Base-by-base conservation (phyloP, 2,888 invertebrate species). In the Lapara coniferarum region DNA sequence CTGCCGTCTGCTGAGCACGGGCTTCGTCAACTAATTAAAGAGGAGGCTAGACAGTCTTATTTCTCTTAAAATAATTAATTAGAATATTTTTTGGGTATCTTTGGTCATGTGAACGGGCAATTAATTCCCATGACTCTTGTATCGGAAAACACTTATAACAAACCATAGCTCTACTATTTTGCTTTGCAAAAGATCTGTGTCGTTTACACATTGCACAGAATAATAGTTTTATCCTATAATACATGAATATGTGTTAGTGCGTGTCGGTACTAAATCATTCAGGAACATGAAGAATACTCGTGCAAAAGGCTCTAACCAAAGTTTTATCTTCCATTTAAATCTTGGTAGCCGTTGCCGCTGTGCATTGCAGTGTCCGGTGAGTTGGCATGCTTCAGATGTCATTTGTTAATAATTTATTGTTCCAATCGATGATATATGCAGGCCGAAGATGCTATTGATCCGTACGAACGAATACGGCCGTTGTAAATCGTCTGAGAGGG, bases 371-470 rank as follows among this genome's bases (percentile, higher is more conserved):
- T 37, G n/a, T 30, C 58, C 13, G n/a, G 14, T n/a, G 30, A 44
- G 55, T 56, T 67, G 46, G 56, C 16, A 44, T 67, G 16, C 46
- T 19, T 63, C 46, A 49, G 49, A 63, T 63, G 63, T 63, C 63
- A 63, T 85, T 86, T 86, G 78, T 75, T 78, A 82, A 83, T 86
- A 86, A 85, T 85, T 85, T 87, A 86, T 75, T 81, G 77, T 80
- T 71, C 70, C 66, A 80, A 80, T 82, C 80, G 83, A 83, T 80
- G 80, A 81, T 78, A 78, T 74, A 78, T 77, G 72, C 66, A 76
- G 77, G 77, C 74, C 80, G 19, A 49, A 63, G 16, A 63, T 13
- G 46, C 10, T 49, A 56, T 56, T 30, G 25, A 56, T 56, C 25
- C 56, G 12, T 56, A 56, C 25, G 25, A 56, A 10, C 19, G 12